Evolutionary conservation across 2,797 vertebrate species (phyloP).

Genomic region (Gambusia yucatana): DNA sequence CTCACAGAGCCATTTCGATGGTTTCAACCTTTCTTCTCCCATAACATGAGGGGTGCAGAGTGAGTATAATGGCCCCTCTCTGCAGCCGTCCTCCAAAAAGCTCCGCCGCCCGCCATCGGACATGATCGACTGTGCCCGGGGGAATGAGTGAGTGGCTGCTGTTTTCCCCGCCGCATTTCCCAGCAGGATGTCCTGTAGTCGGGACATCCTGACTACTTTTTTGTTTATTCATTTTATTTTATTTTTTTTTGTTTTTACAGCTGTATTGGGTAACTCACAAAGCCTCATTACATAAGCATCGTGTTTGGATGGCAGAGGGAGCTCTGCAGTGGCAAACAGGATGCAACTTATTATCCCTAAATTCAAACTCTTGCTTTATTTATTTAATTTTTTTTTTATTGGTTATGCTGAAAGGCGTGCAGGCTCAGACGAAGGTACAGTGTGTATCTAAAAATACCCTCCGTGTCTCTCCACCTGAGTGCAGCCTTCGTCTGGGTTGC

Average conservation of each 20-base stretch:
- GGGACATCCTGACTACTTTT: too few species aligned
- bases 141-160: constrained; percentile 55
- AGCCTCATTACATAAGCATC: constrained; percentile 42
- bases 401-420: neutral
- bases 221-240: too few species aligned
- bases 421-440: constrained; percentile 29
- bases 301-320: constrained; percentile 17
- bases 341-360: constrained; percentile 19
- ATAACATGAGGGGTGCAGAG: constrained; percentile 50
- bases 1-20: constrained; percentile 49
- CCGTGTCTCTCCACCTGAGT: neutral
- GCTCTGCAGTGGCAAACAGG: constrained; percentile 16
- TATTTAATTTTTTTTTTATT: constrained; percentile 5
- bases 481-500: neutral
- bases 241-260: constrained; percentile 30
- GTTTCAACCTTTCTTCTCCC: constrained; percentile 35
- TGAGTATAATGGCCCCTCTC: constrained; percentile 59
- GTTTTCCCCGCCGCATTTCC: constrained; percentile 55
- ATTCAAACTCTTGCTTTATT: neutral
- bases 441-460: constrained; percentile 17
- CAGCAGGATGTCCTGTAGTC: constrained; percentile 65
- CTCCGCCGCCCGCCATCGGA: constrained; percentile 38
- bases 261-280: constrained; percentile 44
- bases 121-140: constrained; percentile 50
- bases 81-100: constrained; percentile 59